phyloP scores from a whole-genome alignment of 2,113 vertebrate species.

The Chaetops frenatus region DNA sequence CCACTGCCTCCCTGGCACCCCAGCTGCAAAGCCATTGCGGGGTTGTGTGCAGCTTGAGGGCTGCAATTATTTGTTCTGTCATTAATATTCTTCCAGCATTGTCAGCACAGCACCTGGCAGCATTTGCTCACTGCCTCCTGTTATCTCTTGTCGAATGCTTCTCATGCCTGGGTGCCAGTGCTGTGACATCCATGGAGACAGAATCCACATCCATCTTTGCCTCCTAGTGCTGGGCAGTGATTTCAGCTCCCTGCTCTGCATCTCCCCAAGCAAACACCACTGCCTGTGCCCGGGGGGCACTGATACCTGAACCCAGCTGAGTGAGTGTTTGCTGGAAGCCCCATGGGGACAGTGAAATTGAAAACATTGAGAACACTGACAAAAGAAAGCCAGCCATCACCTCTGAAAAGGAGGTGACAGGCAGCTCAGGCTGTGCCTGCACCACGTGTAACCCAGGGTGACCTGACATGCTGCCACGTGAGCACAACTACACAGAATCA shows the following conservation, averaged over 20 bases:
- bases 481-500: background rate
- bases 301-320: background rate
- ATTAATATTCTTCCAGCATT: background rate
- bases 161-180: background rate
- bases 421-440: background rate
- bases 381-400: background rate
- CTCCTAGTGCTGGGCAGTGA: background rate
- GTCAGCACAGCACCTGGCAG: background rate
- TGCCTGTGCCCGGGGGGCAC: background rate
- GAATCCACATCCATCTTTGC: background rate
- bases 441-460: background rate
- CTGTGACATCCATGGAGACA: background rate
- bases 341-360: background rate
- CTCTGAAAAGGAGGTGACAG: background rate
- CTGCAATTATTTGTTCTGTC: background rate
- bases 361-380: background rate
- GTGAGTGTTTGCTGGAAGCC: background rate
- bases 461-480: background rate
- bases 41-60: background rate
- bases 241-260: background rate
- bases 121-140: background rate
- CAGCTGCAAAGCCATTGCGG: background rate
- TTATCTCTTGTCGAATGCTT: background rate
- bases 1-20: fast-evolving
- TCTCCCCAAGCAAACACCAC: background rate